Conservation (phyloP, 2,888 invertebrate genomes). For the Ophion ventricosus region DNA sequence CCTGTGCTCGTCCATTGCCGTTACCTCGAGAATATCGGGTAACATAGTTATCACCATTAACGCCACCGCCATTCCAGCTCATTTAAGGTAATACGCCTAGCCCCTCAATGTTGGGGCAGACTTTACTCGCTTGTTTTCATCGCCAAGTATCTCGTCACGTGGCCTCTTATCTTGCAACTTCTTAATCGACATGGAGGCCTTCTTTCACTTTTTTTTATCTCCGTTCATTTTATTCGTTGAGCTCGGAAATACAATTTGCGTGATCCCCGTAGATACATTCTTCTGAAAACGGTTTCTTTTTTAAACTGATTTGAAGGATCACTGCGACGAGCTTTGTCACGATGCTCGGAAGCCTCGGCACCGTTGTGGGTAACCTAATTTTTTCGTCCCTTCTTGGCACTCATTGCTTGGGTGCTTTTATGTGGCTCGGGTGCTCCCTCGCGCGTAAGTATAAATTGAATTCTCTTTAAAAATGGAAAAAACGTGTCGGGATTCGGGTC, state of each 20-base stretch:
- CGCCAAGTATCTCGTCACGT: conserved; percentile 10
- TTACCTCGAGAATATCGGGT: conserved; percentile 77
- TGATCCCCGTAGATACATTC: background rate
- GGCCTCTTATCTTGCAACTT: background rate
- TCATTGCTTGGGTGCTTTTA: conserved; percentile 76
- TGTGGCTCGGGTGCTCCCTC: conserved; percentile 75
- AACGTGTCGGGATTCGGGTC: background rate
- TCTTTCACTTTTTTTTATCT: background rate
- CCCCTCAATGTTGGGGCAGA: conserved; percentile 5
- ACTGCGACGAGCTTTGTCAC: conserved; percentile 75
- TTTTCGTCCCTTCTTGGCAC: conserved; percentile 77
- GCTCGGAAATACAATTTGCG: background rate
- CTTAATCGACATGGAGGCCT: background rate
- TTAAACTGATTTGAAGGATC: conserved; percentile 67
- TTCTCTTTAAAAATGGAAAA: background rate
- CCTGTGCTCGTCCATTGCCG: conserved; percentile 76
- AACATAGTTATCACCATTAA: conserved; percentile 78
- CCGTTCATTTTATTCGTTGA: background rate
- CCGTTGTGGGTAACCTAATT: conserved; percentile 77
- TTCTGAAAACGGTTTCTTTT: background rate
- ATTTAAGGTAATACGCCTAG: conserved; percentile 77
- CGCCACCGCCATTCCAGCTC: conserved; percentile 77
- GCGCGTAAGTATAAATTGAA: conserved; percentile 71
- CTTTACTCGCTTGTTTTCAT: background rate
- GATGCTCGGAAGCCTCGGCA: conserved; percentile 78